Conservation (phyloP, 2,797 vertebrate species). For the Alfaro cultratus region DNA sequence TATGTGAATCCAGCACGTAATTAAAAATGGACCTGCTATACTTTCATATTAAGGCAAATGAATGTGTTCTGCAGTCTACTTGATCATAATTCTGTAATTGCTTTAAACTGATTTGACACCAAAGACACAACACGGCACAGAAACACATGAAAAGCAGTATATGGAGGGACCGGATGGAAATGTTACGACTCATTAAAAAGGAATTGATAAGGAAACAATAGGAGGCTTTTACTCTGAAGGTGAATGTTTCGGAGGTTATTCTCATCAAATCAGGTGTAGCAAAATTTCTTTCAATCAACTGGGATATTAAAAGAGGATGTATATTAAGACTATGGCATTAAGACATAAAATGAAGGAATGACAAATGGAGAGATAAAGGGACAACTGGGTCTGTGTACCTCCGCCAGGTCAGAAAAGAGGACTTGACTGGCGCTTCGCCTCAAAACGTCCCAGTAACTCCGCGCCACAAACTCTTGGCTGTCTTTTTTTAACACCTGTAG, state of each 20-base stretch:
- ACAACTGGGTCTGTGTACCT: slow-evolving; percentile 86
- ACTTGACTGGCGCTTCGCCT: slow-evolving; percentile 96
- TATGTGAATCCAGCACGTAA: not conserved
- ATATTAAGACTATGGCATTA: slow-evolving; percentile 20
- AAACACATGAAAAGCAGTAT: not conserved
- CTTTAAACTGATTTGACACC: not conserved
- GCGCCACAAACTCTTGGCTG: slow-evolving; percentile 89
- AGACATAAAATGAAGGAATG: slow-evolving; percentile 33
- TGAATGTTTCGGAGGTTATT: slow-evolving; percentile 21
- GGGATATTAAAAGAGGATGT: slow-evolving; percentile 8
- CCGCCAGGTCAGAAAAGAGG: slow-evolving; percentile 97
- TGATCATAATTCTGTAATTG: not conserved
- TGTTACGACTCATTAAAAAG: not conserved
- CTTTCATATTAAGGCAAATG: not conserved
- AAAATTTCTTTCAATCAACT: slow-evolving; percentile 6
- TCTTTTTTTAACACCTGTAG: slow-evolving; percentile 95
- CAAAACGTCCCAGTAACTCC: slow-evolving; percentile 99
- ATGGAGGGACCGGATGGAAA: not conserved
- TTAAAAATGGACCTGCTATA: not conserved
- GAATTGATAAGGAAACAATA: not conserved
- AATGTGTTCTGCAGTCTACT: not conserved
- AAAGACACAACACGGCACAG: not conserved
- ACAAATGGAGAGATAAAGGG: slow-evolving; percentile 45
- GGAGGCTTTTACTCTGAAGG: slow-evolving; percentile 11
- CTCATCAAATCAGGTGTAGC: slow-evolving; percentile 35